Evolutionary conservation across 2,888 invertebrate genomes (phyloP).

Genomic region (Falcaria lacertinaria): DNA sequence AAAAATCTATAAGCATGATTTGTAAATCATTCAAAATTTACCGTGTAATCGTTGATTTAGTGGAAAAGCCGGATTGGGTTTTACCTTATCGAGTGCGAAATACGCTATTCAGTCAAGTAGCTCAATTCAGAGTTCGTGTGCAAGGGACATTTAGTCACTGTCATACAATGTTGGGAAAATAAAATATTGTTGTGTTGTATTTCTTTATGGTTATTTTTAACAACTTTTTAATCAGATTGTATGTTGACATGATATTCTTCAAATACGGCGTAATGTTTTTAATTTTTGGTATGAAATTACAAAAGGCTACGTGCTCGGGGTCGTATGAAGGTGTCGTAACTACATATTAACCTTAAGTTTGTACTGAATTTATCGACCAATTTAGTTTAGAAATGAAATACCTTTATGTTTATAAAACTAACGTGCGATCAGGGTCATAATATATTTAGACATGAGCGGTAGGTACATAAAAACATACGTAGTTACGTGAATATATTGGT

Average conservation of each 20-base stretch:
- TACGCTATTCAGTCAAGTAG: constrained; percentile 37
- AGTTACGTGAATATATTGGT: not conserved
- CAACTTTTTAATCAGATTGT: constrained; percentile 37
- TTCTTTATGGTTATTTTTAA: constrained; percentile 34
- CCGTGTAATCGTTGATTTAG: constrained; percentile 35
- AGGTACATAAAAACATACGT: constrained; percentile 38
- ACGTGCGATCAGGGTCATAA: constrained; percentile 7
- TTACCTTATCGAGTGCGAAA: constrained; percentile 45
- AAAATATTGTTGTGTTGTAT: constrained; percentile 35
- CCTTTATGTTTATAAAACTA: not conserved
- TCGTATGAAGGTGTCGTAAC: constrained; percentile 12
- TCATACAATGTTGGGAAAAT: constrained; percentile 34
- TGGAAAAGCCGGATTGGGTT: constrained; percentile 40
- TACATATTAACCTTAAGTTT: constrained; percentile 13
- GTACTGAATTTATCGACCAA: constrained; percentile 8
- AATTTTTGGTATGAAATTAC: constrained; percentile 32
- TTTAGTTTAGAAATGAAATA: constrained; percentile 1
- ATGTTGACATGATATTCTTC: constrained; percentile 37
- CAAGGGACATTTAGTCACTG: constrained; percentile 36
- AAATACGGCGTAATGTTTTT: constrained; percentile 38
- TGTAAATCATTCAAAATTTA: constrained; percentile 43
- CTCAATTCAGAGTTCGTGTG: constrained; percentile 37
- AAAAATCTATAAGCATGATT: constrained; percentile 46
- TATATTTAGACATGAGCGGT: constrained; percentile 34
- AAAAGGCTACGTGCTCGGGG: constrained; percentile 28